Evolutionary conservation across 1,140 invertebrate genomes (phyloP).

Genomic region (Caenorhabditis tropicalis): DNA sequence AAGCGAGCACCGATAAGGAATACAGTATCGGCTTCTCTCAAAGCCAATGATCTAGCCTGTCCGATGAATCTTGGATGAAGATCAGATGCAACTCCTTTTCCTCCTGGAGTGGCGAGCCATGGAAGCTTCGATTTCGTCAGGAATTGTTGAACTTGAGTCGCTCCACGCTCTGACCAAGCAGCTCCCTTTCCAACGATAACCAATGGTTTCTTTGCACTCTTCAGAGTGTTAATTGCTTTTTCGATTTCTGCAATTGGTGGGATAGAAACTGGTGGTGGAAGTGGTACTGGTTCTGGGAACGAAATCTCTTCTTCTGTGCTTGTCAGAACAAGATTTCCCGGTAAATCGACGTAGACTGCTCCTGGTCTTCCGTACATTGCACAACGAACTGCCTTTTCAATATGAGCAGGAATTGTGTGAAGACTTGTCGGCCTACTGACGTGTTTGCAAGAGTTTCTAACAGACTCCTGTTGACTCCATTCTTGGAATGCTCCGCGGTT

Average conservation of each 20-base stretch:
- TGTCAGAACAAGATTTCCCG: constrained; percentile 80
- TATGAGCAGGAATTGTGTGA: constrained; percentile 84
- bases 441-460: constrained; percentile 87
- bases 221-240: constrained; percentile 79
- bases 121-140: constrained; percentile 81
- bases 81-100: constrained; percentile 90
- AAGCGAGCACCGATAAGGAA: constrained; percentile 87
- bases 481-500: constrained; percentile 94
- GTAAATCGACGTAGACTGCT: constrained; percentile 86
- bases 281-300: constrained; percentile 61
- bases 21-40: constrained; percentile 87
- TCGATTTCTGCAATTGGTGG: constrained; percentile 79
- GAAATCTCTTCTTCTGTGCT: constrained; percentile 73
- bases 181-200: constrained; percentile 87
- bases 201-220: constrained; percentile 81
- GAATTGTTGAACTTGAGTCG: constrained; percentile 73
- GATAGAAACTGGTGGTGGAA: constrained; percentile 78
- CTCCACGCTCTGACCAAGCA: constrained; percentile 63
- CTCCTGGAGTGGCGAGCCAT: constrained; percentile 93
- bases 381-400: constrained; percentile 87
- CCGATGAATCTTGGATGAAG: constrained; percentile 80
- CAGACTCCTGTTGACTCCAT: constrained; percentile 85
- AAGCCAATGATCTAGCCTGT: constrained; percentile 83
- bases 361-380: constrained; percentile 87
- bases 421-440: constrained; percentile 83